A percentile compares a stretch with the other conserved stretches of the same genome.
These are phyloP conservation scores for Hoplias malabaricus DNA, from an alignment of 2,113 vertebrate species.

Conservation along the genomic window DNA sequence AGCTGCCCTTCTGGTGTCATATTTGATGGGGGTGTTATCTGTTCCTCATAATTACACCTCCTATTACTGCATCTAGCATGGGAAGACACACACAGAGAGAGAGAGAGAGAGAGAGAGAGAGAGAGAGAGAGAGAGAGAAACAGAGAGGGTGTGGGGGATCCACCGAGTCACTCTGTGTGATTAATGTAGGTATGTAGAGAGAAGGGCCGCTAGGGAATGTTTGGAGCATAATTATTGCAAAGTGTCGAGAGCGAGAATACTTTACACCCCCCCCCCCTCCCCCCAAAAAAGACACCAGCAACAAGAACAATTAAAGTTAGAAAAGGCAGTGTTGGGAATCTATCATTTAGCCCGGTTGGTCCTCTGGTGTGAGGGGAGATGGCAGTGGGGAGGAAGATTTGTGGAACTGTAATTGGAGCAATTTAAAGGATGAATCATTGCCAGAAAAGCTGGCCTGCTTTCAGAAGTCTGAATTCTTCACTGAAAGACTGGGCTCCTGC, in stretches of 20 bases:
- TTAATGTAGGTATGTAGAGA: slow-evolving; percentile 48
- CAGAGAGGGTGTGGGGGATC: slow-evolving; percentile 19
- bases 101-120: slow-evolving; percentile 10
- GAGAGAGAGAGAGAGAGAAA: slow-evolving; percentile 11
- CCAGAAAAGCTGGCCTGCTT: neutral
- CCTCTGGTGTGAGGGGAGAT: neutral
- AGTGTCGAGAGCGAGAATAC: slow-evolving; percentile 23
- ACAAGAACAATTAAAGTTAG: slow-evolving; percentile 32
- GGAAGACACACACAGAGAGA: neutral
- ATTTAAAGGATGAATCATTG: slow-evolving; percentile 33
- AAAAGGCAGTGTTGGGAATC: slow-evolving; percentile 20
- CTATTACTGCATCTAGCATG: slow-evolving; percentile 30
- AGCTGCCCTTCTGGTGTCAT: slow-evolving; percentile 39
- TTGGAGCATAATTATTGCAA: slow-evolving; percentile 49
- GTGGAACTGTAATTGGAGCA: slow-evolving; percentile 38
- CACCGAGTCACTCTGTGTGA: slow-evolving; percentile 37
- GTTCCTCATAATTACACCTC: slow-evolving; percentile 52
- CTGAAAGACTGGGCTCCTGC: neutral
- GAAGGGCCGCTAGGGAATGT: slow-evolving; percentile 42
- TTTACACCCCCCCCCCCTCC: neutral
- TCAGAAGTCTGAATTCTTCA: neutral
- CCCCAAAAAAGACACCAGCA: slow-evolving; percentile 14
- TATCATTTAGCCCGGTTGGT: slow-evolving; percentile 27
- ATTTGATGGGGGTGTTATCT: slow-evolving; percentile 32
- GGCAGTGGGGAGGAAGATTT: slow-evolving; percentile 31